Evolutionary conservation across 2,797 vertebrate genomes (phyloP).

Genomic region (Poeciliopsis turneri): DNA sequence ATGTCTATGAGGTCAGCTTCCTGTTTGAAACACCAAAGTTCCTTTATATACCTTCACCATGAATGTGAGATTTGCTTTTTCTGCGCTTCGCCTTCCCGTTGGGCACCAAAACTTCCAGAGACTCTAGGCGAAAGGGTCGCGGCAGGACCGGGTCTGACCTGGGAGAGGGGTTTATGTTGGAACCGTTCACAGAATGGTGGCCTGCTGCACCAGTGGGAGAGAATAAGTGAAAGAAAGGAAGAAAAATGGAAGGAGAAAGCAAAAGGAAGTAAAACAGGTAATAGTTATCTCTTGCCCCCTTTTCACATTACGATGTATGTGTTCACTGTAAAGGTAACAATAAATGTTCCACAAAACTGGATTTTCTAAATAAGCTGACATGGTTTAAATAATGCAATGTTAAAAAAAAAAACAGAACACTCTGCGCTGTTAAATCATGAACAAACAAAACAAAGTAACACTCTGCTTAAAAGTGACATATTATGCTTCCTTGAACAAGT

Average conservation of each 20-base stretch:
- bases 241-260: no score
- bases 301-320: neutral
- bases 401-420: neutral
- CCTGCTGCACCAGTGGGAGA: conserved; percentile 58
- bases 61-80: conserved; percentile 79
- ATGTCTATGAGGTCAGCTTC: neutral
- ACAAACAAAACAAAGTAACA: neutral
- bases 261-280: neutral
- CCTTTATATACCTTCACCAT: conserved; percentile 63
- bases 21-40: neutral
- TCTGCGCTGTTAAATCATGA: neutral
- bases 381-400: neutral
- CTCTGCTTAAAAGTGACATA: neutral
- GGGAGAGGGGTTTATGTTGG: conserved; percentile 37
- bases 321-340: neutral
- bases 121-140: conserved; percentile 88
- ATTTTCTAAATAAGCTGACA: neutral
- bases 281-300: neutral
- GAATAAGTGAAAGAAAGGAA: conserved; percentile 4
- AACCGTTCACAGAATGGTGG: conserved; percentile 60
- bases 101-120: conserved; percentile 70
- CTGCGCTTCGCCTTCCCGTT: conserved; percentile 81
- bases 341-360: neutral
- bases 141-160: conserved; percentile 77
- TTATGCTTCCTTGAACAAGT: no score